These are phyloP conservation scores for Drosophila sp. DNA, from an alignment of 1,140 invertebrate species.

Conservation along the genomic window DNA sequence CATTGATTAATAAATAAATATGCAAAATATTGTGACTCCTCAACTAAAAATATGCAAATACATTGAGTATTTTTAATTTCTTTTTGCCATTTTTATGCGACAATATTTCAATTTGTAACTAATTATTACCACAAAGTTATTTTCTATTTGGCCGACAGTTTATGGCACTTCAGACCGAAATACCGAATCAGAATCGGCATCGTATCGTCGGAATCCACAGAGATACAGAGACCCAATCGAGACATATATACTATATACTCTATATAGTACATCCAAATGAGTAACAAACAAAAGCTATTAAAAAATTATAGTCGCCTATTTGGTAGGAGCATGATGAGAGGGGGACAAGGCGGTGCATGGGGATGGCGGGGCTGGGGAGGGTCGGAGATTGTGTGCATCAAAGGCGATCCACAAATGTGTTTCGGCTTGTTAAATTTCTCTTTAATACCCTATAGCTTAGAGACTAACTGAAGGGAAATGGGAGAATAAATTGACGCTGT, in stretches of 20 bases:
- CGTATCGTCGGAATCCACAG: slow-evolving; percentile 8
- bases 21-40: slow-evolving; percentile 21
- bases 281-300: slow-evolving; percentile 70
- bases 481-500: background rate
- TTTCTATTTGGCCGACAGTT: slow-evolving; percentile 50
- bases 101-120: slow-evolving; percentile 67
- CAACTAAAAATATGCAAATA: slow-evolving; percentile 34
- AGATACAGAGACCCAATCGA: background rate
- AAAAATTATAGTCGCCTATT: slow-evolving; percentile 57
- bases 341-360: slow-evolving; percentile 4
- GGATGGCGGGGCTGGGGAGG: slow-evolving; percentile 33
- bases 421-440: slow-evolving; percentile 4
- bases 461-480: background rate
- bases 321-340: background rate
- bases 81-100: slow-evolving; percentile 47
- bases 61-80: slow-evolving; percentile 11
- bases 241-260: background rate
- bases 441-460: slow-evolving; percentile 25
- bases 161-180: slow-evolving; percentile 34
- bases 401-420: slow-evolving; percentile 48
- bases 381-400: slow-evolving; percentile 46
- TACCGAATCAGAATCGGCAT: background rate
- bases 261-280: slow-evolving; percentile 40
- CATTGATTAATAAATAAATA: slow-evolving; percentile 38
- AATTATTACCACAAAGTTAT: slow-evolving; percentile 72